Conservation (phyloP, 2,888 invertebrate species). For the Hypomecis punctinalis region DNA sequence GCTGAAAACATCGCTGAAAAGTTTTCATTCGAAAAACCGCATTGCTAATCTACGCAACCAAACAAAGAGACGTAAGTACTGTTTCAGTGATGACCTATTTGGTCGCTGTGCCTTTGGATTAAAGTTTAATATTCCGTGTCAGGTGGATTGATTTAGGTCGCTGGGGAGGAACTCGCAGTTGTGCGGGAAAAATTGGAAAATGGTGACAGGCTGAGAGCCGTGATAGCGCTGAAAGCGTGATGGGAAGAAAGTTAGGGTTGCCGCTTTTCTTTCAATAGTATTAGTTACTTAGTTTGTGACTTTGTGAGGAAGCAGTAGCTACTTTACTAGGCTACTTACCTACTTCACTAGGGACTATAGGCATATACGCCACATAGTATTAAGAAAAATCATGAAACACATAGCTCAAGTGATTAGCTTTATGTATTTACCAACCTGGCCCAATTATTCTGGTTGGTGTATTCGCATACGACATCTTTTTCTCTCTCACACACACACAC, state of each 20-base stretch:
- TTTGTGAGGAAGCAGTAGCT: no score
- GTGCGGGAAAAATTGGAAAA: slow-evolving; percentile 79
- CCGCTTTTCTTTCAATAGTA: background rate
- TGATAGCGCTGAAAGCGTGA: slow-evolving; percentile 79
- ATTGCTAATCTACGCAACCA: slow-evolving; percentile 63
- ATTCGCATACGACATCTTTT: no score
- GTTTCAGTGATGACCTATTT: slow-evolving; percentile 29
- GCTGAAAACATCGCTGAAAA: slow-evolving; percentile 55
- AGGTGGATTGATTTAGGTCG: slow-evolving; percentile 34
- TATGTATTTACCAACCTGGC: no score
- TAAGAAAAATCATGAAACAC: no score
- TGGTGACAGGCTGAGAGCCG: slow-evolving; percentile 82
- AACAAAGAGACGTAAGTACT: slow-evolving; percentile 48
- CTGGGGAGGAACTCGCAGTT: slow-evolving; percentile 42
- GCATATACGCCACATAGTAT: no score
- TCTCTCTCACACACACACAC: no score
- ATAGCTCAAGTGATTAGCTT: no score
- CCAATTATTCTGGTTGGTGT: no score
- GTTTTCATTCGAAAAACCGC: slow-evolving; percentile 80
- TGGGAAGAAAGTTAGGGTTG: slow-evolving; percentile 63
- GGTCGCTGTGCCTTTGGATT: slow-evolving; percentile 16
- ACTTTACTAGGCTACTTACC: no score
- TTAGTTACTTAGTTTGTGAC: no score
- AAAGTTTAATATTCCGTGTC: slow-evolving; percentile 39
- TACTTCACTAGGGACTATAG: no score